phyloP scores from a whole-genome alignment of 2,888 invertebrate genomes.

The Schizotus pectinicornis region DNA sequence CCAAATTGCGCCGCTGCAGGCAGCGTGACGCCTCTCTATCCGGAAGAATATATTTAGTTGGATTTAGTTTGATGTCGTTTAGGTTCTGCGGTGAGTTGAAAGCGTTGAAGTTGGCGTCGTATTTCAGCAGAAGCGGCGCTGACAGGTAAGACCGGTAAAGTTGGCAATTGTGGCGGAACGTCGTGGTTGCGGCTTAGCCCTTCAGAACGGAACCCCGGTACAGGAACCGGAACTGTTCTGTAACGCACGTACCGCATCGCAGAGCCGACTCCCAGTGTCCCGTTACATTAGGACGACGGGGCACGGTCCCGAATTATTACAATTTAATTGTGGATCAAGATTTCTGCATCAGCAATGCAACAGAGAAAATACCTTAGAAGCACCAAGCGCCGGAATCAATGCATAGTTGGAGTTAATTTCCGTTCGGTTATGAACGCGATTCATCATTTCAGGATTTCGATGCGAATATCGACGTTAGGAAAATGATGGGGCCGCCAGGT shows the following conservation, averaged over 20 bases:
- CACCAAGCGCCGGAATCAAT: constrained; percentile 1
- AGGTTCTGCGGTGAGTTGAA: constrained; percentile 16
- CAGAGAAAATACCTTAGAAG: background rate
- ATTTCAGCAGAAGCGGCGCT: constrained; percentile 23
- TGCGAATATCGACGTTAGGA: constrained; percentile 15
- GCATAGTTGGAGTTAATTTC: constrained; percentile 17
- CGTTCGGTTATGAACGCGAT: constrained; percentile 18
- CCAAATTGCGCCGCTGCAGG: too few relatives aligned
- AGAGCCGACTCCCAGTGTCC: constrained; percentile 12
- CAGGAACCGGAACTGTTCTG: constrained; percentile 25
- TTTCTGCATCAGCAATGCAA: too few relatives aligned
- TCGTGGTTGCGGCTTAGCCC: constrained; percentile 18
- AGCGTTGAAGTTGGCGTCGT: constrained; percentile 21
- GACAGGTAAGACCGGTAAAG: constrained; percentile 30
- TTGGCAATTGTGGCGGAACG: constrained; percentile 30
- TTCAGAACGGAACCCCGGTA: constrained; percentile 17
- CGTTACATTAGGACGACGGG: constrained; percentile 17
- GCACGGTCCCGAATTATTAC: constrained; percentile 14
- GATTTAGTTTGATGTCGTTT: constrained; percentile 26
- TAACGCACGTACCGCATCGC: constrained; percentile 18
- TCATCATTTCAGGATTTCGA: constrained; percentile 12
- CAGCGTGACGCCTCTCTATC: constrained; percentile 6
- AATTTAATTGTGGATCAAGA: constrained; percentile 10
- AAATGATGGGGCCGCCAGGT: constrained; percentile 2
- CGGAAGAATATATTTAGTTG: constrained; percentile 25